Base-by-base conservation (phyloP, 2,888 invertebrate species). In the Drosophila atripex region DNA sequence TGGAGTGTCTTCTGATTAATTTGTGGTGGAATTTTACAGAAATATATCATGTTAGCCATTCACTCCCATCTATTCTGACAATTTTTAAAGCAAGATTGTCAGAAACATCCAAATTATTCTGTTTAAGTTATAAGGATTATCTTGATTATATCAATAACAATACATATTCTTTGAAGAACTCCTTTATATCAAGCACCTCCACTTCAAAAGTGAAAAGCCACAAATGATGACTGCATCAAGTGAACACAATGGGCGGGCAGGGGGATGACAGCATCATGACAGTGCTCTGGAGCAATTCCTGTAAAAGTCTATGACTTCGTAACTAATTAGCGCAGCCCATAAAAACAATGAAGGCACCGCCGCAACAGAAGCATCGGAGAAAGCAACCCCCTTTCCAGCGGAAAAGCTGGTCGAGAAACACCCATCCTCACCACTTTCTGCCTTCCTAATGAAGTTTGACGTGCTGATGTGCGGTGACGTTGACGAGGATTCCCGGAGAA, bases 271-370 rank as follows among this genome's bases (percentile, higher is more conserved):
- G 18, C 46, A 73, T 70, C 80, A 72, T 47, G 77, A 68, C 85
- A 76, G 69, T 71, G 63, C 58, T 65, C 30, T 16, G 77, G 76
- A 75, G 80, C 82, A 78, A 84, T 88, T 76, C 68, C 74, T 86
- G 77, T 84, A 66, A 85, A 89, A 88, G 84, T 88, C 89, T 83
- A 89, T 76, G 89, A 89, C 87, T 89, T 87, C 75, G 89, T 88
- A 86, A 89, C 90, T 89, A 89, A 89, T 89, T 90, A 89, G 89
- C 84, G 76, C 80, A 79, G 84, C 73, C 83, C 89, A 89, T 89
- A 90, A 89, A 89, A 88, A 83, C 86, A 87, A 86, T 79, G 86
- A 77, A 77, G 60, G 68, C 61, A 64, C 71, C 78, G 43, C 78
- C 75, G 23, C 50, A 32, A 32, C 35, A 38, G 51, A 32, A 14